Percentiles rank a stretch among this genome's conserved stretches.
These are phyloP conservation scores for Porphyrio hochstetteri DNA, from an alignment of 2,113 vertebrate genomes.

Conservation along the genomic window DNA sequence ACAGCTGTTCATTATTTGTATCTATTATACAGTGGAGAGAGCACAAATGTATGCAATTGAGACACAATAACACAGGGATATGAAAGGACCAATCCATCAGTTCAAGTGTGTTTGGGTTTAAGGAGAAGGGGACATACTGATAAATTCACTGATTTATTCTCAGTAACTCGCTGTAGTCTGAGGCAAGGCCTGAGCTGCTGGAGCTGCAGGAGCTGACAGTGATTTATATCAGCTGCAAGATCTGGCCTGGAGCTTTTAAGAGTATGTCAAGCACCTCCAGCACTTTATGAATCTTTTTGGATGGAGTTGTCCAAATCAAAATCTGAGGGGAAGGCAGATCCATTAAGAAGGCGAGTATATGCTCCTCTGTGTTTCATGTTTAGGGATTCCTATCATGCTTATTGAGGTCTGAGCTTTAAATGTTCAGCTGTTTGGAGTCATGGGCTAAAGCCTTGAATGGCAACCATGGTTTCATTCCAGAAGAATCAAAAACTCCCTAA, in stretches of 20 bases:
- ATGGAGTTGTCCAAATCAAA: constrained; percentile 35
- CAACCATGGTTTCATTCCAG: background rate
- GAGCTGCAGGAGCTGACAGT: constrained; percentile 22
- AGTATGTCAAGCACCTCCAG: constrained; percentile 42
- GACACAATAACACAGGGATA: constrained; percentile 36
- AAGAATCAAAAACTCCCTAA: background rate
- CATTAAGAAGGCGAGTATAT: background rate
- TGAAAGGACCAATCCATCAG: constrained; percentile 64
- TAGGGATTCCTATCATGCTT: constrained; percentile 9
- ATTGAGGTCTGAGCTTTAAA: background rate
- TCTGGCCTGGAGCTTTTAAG: constrained; percentile 49
- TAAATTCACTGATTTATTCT: constrained; percentile 62
- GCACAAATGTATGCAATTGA: constrained; percentile 45
- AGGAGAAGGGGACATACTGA: background rate
- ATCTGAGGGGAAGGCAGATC: background rate
- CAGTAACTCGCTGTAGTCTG: background rate
- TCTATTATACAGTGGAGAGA: constrained; percentile 18
- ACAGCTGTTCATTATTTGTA: constrained; percentile 52
- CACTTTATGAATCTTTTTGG: constrained; percentile 35
- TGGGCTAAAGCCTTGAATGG: background rate
- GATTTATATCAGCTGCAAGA: constrained; percentile 35
- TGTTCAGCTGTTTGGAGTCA: background rate
- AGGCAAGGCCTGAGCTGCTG: background rate
- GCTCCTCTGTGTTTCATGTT: background rate
- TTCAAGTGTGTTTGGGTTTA: constrained; percentile 65